A percentile compares a stretch with the other conserved stretches of the same genome.
phyloP scores from a whole-genome alignment of 2,113 vertebrate genomes.

The Syrrhaptes paradoxus region DNA sequence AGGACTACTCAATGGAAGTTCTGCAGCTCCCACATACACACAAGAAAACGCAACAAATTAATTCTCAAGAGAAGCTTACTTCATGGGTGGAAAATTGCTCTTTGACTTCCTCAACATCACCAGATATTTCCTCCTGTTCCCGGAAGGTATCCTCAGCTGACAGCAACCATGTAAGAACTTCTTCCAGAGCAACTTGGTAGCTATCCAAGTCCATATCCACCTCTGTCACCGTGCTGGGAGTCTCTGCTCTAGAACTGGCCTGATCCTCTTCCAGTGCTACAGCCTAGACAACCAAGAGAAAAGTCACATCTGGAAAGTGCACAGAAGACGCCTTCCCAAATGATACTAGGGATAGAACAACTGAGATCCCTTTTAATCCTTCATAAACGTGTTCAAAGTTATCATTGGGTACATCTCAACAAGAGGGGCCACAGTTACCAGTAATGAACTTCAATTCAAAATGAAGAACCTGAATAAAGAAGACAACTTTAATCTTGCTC shows the following conservation, averaged over 20 bases:
- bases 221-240: conserved; percentile 79
- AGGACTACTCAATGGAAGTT: background rate
- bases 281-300: conserved; percentile 50
- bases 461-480: background rate
- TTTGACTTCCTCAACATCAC: conserved; percentile 96
- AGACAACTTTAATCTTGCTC: background rate
- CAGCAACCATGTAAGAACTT: conserved; percentile 96
- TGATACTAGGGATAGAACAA: background rate
- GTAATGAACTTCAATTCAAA: background rate
- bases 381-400: background rate
- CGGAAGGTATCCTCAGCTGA: conserved; percentile 91
- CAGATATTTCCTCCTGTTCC: conserved; percentile 91
- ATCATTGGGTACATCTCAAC: background rate
- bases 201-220: conserved; percentile 84
- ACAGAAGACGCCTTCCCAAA: background rate
- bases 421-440: background rate
- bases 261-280: conserved; percentile 66
- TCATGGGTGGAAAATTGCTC: conserved; percentile 96
- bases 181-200: conserved; percentile 93
- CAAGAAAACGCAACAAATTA: background rate
- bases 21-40: background rate
- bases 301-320: background rate
- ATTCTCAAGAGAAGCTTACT: conserved; percentile 69
- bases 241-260: conserved; percentile 75
- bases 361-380: background rate